These are phyloP conservation scores for Harmothoe impar DNA, from an alignment of 2,888 invertebrate genomes.

Conservation along the genomic window DNA sequence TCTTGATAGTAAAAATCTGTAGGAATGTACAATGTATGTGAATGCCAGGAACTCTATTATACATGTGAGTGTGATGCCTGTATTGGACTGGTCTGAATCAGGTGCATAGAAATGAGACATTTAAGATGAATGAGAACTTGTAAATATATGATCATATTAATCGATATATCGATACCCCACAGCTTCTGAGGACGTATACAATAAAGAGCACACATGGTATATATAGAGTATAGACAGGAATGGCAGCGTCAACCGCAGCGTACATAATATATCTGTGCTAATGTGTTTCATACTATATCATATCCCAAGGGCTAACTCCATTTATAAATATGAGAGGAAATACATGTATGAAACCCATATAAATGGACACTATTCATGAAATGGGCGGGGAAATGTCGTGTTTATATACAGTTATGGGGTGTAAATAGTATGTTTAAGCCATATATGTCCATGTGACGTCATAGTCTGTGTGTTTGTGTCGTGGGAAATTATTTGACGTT, in stretches of 20 bases:
- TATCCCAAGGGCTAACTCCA: background rate
- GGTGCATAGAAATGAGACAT: background rate
- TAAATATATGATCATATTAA: slow-evolving; percentile 8
- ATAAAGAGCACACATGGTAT: background rate
- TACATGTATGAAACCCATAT: background rate
- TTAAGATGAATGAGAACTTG: background rate
- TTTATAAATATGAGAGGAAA: background rate
- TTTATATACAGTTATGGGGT: background rate
- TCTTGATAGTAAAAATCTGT: background rate
- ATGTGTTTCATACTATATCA: background rate
- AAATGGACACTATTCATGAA: background rate
- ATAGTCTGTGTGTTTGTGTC: too few species aligned
- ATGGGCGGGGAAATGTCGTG: background rate
- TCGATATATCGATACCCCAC: slow-evolving; percentile 20
- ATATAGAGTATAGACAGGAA: background rate
- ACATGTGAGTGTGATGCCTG: background rate
- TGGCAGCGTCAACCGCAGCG: slow-evolving; percentile 36
- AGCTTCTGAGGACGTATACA: background rate
- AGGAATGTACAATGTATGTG: background rate
- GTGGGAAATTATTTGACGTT: slow-evolving; percentile 2
- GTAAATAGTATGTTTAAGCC: slow-evolving; percentile 28
- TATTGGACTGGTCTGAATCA: background rate
- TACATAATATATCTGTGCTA: slow-evolving; percentile 28
- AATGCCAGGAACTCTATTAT: slow-evolving; percentile 13
- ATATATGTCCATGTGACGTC: background rate